Evolutionary conservation across 2,797 vertebrate species (phyloP), one percentile per base, ranked within the genome.

Genomic region (Scolopax rusticola): DNA sequence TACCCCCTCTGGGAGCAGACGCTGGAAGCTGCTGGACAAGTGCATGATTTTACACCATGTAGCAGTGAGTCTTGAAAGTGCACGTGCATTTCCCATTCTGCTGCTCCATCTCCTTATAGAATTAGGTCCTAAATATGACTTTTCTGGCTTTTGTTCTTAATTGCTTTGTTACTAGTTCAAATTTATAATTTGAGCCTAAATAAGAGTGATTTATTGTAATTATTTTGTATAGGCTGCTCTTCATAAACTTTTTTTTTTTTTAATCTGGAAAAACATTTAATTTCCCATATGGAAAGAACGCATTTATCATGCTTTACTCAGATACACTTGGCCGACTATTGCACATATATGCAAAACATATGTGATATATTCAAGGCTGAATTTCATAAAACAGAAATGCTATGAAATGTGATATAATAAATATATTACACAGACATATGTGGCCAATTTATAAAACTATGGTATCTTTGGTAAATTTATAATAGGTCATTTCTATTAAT

Each of bases 271-370:
- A 97, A 95, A 93, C 79, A 86, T 96, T 96, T 94, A 64, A 91
- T 97, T 97, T 96, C 97, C 95, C 97, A 93, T 93, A 86, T 95
- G 96, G 94, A 95, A 94, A 92, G 93, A 95, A 86, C 70, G 83
- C 89, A 97, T 97, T 95, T 96, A 97, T 97, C 96, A 97, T 97
- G 89, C 94, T 97, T 97, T 95, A 92, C 89, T 93, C 3, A 6
- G 59, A 91, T 95, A 87, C 51, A 95, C 91, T 96, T 94, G 92
- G 96, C 96, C 14, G 7, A 91, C 83, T 93, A 68, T 92, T 87
- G 76, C 94, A 94, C 71, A 91, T 95, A 90, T 97, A 96, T 94
- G 93, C 95, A 95, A 95, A 96, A 97, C 97, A 97, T 92, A 96
- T 96, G 97, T 96, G 96, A 97, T 80, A 95, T 95, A 87, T 83